Percentiles rank a stretch among this genome's conserved stretches.
Evolutionary conservation across 2,797 vertebrate species (phyloP).

Genomic region (Tachyglossus aculeatus): DNA sequence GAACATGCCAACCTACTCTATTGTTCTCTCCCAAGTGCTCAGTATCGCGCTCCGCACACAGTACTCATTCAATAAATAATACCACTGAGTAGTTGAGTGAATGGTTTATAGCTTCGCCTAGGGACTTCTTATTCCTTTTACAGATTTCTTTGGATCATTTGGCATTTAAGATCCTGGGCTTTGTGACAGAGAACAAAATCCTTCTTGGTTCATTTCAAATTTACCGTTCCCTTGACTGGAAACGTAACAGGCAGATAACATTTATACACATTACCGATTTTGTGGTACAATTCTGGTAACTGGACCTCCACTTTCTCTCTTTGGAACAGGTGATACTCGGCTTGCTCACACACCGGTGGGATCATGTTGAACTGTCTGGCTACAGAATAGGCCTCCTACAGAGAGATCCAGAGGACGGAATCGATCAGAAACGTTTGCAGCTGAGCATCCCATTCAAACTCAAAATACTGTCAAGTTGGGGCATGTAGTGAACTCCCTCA

Average conservation of each 20-base stretch:
- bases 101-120: too few species aligned
- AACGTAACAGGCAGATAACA: background rate
- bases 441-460: background rate
- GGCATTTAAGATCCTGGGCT: too few species aligned
- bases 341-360: constrained; percentile 96
- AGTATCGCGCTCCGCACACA: too few species aligned
- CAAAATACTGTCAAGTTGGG: rapidly evolving
- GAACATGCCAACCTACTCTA: too few species aligned
- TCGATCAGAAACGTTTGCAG: rapidly evolving
- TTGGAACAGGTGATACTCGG: constrained; percentile 97
- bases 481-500: background rate
- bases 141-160: too few species aligned
- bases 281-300: constrained; percentile 95
- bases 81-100: too few species aligned
- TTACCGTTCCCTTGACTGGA: background rate
- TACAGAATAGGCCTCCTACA: constrained; percentile 95
- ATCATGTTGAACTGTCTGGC: constrained; percentile 98
- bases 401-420: background rate
- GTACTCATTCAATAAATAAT: too few species aligned
- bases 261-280: constrained; percentile 85
- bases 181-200: too few species aligned
- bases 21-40: too few species aligned
- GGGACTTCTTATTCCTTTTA: too few species aligned
- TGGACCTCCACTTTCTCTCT: constrained; percentile 98
- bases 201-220: too few species aligned